A percentile compares a stretch with the other conserved stretches of the same genome.
These are phyloP conservation scores for Aelia acuminata DNA, from an alignment of 2,888 invertebrate genomes.

Conservation along the genomic window DNA sequence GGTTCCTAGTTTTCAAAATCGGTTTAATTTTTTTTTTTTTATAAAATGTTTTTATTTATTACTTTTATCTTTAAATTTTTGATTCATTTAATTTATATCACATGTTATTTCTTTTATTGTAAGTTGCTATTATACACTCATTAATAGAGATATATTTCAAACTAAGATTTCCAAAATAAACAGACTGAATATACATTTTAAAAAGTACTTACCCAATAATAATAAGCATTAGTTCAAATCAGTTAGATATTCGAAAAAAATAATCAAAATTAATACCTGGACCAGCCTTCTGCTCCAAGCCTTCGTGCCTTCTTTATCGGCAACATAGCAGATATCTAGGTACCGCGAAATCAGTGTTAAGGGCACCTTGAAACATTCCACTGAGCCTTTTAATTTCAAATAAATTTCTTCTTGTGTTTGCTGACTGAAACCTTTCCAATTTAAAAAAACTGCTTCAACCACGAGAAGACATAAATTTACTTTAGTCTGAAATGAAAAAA, in stretches of 20 bases:
- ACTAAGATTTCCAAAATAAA: too few species aligned
- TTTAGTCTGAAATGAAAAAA: constrained; percentile 62
- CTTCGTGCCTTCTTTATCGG: neutral
- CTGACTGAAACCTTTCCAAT: constrained; percentile 62
- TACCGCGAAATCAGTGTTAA: constrained; percentile 62
- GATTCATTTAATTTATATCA: too few species aligned
- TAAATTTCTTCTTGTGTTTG: constrained; percentile 58
- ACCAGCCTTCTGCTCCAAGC: constrained; percentile 41
- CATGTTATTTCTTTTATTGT: too few species aligned
- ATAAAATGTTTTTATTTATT: too few species aligned
- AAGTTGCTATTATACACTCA: too few species aligned
- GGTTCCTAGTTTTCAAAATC: too few species aligned
- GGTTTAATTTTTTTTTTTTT: too few species aligned
- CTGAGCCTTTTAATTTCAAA: constrained; percentile 45
- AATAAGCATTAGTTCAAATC: neutral
- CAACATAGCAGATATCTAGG: constrained; percentile 61
- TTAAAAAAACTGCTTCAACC: constrained; percentile 64
- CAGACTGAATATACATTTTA: too few species aligned
- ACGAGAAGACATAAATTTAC: constrained; percentile 64
- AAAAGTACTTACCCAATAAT: too few species aligned
- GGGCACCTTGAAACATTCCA: constrained; percentile 62
- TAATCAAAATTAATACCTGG: constrained; percentile 36
- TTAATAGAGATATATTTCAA: too few species aligned
- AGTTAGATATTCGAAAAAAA: neutral
- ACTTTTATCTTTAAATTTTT: too few species aligned